Conservation (phyloP, 2,113 vertebrate genomes). For the Narcine bancroftii region DNA sequence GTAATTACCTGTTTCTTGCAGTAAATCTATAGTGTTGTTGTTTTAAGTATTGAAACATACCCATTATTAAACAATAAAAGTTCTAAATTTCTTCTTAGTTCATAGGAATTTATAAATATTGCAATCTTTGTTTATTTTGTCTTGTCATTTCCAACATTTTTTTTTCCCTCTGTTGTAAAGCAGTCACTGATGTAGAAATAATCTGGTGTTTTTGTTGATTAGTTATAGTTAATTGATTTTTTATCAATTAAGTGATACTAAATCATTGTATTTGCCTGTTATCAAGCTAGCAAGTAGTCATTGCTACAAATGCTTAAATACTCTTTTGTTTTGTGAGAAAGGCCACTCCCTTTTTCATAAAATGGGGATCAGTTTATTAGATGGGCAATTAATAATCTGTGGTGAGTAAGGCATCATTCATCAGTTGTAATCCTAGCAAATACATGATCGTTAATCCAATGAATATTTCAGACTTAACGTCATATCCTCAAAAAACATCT, state of each 20-base stretch:
- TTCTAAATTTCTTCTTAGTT: background rate
- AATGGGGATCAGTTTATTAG: background rate
- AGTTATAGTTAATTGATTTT: background rate
- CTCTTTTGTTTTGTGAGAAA: background rate
- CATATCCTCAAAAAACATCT: background rate
- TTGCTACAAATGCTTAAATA: background rate
- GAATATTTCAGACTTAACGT: background rate
- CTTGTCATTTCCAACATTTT: background rate
- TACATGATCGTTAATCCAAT: background rate
- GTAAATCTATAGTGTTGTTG: background rate
- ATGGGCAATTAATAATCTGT: background rate
- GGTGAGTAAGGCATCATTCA: background rate
- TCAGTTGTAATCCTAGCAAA: background rate
- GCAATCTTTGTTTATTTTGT: background rate
- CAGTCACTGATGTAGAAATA: background rate
- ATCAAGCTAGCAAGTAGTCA: background rate
- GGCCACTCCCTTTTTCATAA: background rate
- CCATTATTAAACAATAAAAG: background rate
- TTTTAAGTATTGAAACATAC: conserved; percentile 18
- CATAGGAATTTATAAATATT: background rate
- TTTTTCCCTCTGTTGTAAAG: background rate
- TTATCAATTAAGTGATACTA: background rate
- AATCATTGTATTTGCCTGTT: background rate
- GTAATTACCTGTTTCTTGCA: conserved; percentile 11
- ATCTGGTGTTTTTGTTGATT: conserved; percentile 2